Percentiles rank a stretch among this genome's conserved stretches.
phyloP scores from a whole-genome alignment of 2,113 vertebrate genomes.

The Pseudorectes ferrugineus region DNA sequence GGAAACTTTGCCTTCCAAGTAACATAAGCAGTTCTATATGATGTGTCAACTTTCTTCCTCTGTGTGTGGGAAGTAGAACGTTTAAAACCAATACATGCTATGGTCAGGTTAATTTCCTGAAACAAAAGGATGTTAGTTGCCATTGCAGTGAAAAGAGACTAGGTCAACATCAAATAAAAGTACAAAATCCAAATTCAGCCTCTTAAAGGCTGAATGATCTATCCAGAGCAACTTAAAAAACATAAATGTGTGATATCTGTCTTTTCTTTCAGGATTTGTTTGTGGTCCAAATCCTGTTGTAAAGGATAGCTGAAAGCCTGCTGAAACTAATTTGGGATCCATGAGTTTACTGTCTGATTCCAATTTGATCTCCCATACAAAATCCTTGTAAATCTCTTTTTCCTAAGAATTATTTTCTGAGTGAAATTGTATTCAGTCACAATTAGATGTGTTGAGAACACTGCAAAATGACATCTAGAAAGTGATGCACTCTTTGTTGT shows the following conservation, averaged over 20 bases:
- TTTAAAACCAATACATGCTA: background rate
- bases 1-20: background rate
- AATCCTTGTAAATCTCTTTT: background rate
- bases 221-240: background rate
- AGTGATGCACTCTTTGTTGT: background rate
- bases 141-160: background rate
- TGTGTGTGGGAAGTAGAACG: fast-evolving
- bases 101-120: background rate
- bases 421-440: background rate
- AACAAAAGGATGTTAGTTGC: background rate
- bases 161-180: background rate
- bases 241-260: background rate
- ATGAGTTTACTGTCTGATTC: background rate
- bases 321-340: background rate
- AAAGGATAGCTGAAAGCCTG: background rate
- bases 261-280: background rate
- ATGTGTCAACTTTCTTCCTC: background rate
- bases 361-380: background rate
- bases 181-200: background rate
- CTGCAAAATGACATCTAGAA: background rate
- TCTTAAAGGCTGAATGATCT: background rate
- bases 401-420: background rate
- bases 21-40: background rate
- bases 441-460: background rate
- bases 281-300: background rate